Percentiles rank a stretch among this genome's conserved stretches.
phyloP scores from a whole-genome alignment of 2,797 vertebrate species.

The Liparis tanakae region DNA sequence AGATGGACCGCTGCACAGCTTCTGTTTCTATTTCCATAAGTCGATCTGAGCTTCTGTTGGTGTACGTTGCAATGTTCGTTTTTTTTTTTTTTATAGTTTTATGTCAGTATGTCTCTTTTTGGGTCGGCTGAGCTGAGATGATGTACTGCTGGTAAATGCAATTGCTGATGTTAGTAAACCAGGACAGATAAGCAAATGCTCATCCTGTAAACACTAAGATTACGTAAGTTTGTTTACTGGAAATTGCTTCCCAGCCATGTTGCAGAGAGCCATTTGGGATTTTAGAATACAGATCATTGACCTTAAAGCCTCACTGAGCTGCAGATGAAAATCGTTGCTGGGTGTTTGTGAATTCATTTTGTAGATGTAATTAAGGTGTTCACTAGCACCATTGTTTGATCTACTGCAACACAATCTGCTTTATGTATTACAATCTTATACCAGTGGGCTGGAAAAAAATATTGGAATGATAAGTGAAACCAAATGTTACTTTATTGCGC shows the following conservation, averaged over 20 bases:
- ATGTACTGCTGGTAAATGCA: slow-evolving; percentile 6
- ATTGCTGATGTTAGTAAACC: slow-evolving; percentile 5
- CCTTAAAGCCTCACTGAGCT: slow-evolving; percentile 22
- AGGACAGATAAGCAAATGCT: slow-evolving; percentile 8
- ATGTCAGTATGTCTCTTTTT: background rate
- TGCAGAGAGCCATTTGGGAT: background rate
- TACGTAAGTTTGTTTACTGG: slow-evolving; percentile 27
- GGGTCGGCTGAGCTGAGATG: background rate
- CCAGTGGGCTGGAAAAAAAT: background rate
- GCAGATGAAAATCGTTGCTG: slow-evolving; percentile 1
- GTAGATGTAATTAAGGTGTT: background rate
- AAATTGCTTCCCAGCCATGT: slow-evolving; percentile 3
- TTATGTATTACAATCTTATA: background rate
- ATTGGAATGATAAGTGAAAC: no score
- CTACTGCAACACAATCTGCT: background rate
- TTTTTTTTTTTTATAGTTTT: no score
- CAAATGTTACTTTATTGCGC: no score
- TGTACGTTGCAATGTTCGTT: background rate
- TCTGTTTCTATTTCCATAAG: background rate
- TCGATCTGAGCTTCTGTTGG: no score
- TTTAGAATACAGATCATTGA: slow-evolving; percentile 1
- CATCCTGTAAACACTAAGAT: background rate
- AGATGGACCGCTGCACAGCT: slow-evolving; percentile 18
- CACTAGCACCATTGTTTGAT: background rate
- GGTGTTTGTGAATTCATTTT: background rate